Percentiles rank a stretch among this genome's conserved stretches.
These are phyloP conservation scores for Thermophis baileyi DNA, from an alignment of 2,113 vertebrate genomes.

Conservation along the genomic window DNA sequence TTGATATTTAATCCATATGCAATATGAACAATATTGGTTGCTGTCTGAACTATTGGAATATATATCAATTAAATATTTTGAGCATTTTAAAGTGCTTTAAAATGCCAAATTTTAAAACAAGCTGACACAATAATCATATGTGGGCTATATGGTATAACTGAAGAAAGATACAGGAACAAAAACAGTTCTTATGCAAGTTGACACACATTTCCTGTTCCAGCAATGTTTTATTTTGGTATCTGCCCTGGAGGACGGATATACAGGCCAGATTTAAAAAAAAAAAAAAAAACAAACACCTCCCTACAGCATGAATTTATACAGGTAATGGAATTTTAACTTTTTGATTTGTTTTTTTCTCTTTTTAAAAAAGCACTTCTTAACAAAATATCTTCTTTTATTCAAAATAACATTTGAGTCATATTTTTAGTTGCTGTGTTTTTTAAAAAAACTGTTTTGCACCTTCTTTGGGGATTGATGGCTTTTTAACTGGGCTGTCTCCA, in stretches of 20 bases:
- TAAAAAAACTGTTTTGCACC: conserved; percentile 42
- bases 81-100: neutral
- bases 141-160: neutral
- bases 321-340: conserved; percentile 23
- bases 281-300: too few relatives aligned
- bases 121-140: rapidly evolving
- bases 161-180: neutral
- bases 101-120: neutral
- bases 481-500: conserved; percentile 48
- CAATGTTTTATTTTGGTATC: conserved; percentile 59
- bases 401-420: conserved; percentile 45
- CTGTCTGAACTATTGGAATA: neutral
- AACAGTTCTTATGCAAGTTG: conserved; percentile 42
- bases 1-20: neutral
- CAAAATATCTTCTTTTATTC: conserved; percentile 52
- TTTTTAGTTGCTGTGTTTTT: neutral
- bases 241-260: conserved; percentile 31
- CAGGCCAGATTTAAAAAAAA: conserved; percentile 39
- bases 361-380: neutral
- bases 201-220: conserved; percentile 59
- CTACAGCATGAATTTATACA: conserved; percentile 43
- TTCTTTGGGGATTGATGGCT: conserved; percentile 11
- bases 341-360: neutral
- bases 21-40: neutral
- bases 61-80: neutral